Evolutionary conservation across 2,113 vertebrate species (phyloP).

Genomic region (Syngnathus floridae): DNA sequence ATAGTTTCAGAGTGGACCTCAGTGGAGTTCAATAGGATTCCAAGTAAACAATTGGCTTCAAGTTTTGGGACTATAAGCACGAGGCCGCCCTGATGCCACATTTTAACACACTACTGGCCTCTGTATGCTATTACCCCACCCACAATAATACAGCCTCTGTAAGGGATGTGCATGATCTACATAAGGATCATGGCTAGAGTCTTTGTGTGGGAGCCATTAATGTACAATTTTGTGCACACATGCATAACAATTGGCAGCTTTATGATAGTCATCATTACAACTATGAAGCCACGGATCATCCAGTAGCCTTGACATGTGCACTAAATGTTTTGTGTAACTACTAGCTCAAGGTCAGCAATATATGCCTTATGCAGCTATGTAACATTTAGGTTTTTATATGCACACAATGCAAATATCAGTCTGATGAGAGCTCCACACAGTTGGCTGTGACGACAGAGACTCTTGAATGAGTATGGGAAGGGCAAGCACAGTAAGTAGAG

Average conservation of each 20-base stretch:
- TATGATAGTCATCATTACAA: conserved; percentile 25
- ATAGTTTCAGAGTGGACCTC: background rate
- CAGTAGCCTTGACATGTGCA: conserved; percentile 12
- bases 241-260: conserved; percentile 19
- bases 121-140: conserved; percentile 6
- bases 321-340: conserved; percentile 1
- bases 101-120: conserved; percentile 10
- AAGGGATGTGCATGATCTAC: conserved; percentile 12
- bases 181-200: conserved; percentile 5
- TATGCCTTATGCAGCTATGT: background rate
- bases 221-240: conserved; percentile 23
- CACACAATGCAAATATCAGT: background rate
- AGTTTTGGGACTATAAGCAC: conserved; percentile 7
- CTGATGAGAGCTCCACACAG: too few species aligned
- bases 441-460: background rate
- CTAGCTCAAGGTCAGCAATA: background rate
- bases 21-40: background rate
- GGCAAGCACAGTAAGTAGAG: background rate
- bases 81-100: conserved; percentile 1
- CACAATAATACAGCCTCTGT: conserved; percentile 17
- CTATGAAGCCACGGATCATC: conserved; percentile 37
- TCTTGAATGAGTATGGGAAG: background rate
- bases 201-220: conserved; percentile 34
- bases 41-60: conserved; percentile 2
- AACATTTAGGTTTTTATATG: background rate